These are phyloP conservation scores for Latrodectus geometricus DNA, from an alignment of 1,140 invertebrate species.

Conservation along the genomic window DNA sequence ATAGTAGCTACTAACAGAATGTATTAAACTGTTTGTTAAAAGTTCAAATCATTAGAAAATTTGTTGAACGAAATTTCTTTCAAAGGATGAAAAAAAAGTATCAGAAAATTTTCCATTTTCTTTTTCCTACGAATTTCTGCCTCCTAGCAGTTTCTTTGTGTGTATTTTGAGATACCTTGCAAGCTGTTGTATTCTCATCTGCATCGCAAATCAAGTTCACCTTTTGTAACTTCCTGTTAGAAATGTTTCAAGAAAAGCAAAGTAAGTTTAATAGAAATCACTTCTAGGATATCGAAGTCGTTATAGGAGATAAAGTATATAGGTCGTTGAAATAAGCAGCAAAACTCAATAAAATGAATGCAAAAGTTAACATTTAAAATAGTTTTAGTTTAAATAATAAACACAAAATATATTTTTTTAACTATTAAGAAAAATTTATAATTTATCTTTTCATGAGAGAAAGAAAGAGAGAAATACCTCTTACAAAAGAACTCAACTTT, in stretches of 20 bases:
- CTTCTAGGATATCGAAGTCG: neutral
- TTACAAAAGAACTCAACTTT: no score
- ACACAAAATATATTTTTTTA: no score
- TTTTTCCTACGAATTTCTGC: neutral
- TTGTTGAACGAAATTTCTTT: neutral
- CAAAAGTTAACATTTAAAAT: no score
- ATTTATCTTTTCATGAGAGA: no score
- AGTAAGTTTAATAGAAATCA: slow-evolving; percentile 16
- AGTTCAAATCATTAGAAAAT: neutral
- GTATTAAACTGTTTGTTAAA: neutral
- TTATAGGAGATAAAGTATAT: neutral
- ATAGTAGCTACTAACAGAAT: neutral
- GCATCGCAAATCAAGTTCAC: slow-evolving; percentile 28
- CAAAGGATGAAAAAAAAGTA: neutral
- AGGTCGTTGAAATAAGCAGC: no score
- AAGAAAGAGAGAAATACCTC: no score
- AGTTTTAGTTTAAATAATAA: no score
- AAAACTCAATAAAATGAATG: no score
- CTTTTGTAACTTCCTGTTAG: slow-evolving; percentile 12
- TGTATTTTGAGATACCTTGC: slow-evolving; percentile 16
- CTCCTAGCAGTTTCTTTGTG: neutral
- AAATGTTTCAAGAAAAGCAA: neutral
- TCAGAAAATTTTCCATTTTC: slow-evolving; percentile 1
- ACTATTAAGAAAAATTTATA: no score
- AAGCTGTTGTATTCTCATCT: slow-evolving; percentile 34